Base-by-base conservation (phyloP, 2,888 invertebrate species). In the Reticulitermes lucifugus region DNA sequence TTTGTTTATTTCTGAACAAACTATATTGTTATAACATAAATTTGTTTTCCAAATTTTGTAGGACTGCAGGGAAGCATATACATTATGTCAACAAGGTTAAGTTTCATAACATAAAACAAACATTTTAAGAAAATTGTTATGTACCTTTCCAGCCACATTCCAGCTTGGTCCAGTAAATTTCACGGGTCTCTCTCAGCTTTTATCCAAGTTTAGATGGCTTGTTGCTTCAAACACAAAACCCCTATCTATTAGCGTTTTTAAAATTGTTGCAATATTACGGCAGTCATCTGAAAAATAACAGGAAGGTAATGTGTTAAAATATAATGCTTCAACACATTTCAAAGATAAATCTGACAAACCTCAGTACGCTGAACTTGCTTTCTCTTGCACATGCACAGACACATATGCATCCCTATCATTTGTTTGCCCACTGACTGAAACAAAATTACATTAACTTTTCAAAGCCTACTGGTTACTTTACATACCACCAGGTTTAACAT, bases 211-310 rank as follows among this genome's bases (percentile, higher is more conserved):
- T n/a, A 65, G 12, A 25, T n/a, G 25, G 12, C 65, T 65, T 25
- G 65, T 65, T 65, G 25, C 65, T 65, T 65, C 65, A n/a, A 65
- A 65, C n/a, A 65, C 25, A 65, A 25, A 65, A n/a, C 65, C 65
- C 65, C n/a, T 1, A 25, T n/a, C 25, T 25, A 65, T 65, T 25
- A 65, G 25, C n/a, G n/a, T n/a, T 65, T 65, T 65, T 6, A 65
- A 65, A 65, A 65, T 6, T 25, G n/a, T 25, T 65, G 25, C 65
- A 65, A 65, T 65, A 25, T 65, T 65, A 65, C n/a, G 65, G 25
- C 65, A 65, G 65, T 65, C 65, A 65, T 65, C 65, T 65, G 65
- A n/a, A 55, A 55, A 55, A 65, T n/a, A 65, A 65, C n/a, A 65
- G n/a, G 25, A 65, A 25, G n/a, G 1, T 60, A 60, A 65, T 25